These are phyloP conservation scores for Eilema griseolum DNA, from an alignment of 2,888 invertebrate species.

Conservation along the genomic window DNA sequence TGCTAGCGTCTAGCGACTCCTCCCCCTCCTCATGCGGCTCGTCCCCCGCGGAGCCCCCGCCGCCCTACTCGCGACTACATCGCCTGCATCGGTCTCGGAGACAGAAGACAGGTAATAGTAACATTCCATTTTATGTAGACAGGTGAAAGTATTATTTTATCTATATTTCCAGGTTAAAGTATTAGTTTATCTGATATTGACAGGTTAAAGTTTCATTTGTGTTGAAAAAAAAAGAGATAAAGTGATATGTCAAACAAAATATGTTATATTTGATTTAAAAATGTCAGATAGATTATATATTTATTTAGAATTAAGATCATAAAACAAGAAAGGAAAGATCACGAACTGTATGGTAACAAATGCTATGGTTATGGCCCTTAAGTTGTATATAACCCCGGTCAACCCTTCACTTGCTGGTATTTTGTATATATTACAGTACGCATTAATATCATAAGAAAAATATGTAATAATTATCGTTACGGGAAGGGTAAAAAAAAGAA, in stretches of 20 bases:
- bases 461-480: too few species aligned
- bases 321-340: neutral
- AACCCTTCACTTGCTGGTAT: too few species aligned
- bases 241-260: neutral
- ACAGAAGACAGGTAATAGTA: constrained; percentile 91
- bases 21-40: constrained; percentile 90
- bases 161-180: neutral
- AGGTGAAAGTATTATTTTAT: neutral
- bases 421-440: neutral
- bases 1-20: constrained; percentile 92
- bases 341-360: neutral
- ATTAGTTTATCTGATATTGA: too few species aligned
- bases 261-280: neutral
- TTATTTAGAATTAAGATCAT: neutral
- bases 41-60: constrained; percentile 82
- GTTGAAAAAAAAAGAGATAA: neutral
- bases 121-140: neutral
- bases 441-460: too few species aligned
- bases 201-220: neutral
- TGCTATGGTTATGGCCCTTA: neutral
- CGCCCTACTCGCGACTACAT: constrained; percentile 89
- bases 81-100: constrained; percentile 91
- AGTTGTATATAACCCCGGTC: too few species aligned
- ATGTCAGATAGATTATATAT: constrained; percentile 8
- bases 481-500: too few species aligned